A percentile compares a stretch with the other conserved stretches of the same genome.
These are phyloP conservation scores for Drosophila micromelanica DNA, from an alignment of 1,140 invertebrate genomes.

Conservation along the genomic window DNA sequence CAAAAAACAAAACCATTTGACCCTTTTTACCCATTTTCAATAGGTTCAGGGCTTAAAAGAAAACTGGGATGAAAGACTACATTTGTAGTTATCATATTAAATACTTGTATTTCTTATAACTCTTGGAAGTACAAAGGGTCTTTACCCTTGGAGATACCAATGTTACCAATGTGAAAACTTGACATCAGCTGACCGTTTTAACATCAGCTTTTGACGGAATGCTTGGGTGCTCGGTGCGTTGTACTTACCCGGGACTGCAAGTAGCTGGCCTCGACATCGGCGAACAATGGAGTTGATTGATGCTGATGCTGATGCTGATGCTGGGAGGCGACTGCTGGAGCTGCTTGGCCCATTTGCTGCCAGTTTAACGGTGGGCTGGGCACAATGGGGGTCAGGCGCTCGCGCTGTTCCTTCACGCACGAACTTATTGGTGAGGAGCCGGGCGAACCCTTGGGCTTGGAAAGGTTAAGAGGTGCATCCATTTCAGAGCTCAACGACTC, in stretches of 20 bases:
- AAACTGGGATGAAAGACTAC: too few species aligned
- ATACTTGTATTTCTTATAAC: too few species aligned
- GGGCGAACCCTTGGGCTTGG: slow-evolving; percentile 90
- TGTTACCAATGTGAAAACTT: too few species aligned
- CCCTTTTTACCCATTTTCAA: too few species aligned
- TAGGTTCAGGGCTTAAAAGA: too few species aligned
- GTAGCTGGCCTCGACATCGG: slow-evolving; percentile 53
- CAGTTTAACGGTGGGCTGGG: slow-evolving; percentile 81
- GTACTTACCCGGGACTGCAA: slow-evolving; percentile 60
- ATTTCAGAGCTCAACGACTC: slow-evolving; percentile 80
- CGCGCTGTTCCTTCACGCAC: slow-evolving; percentile 36
- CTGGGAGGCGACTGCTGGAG: slow-evolving; percentile 2
- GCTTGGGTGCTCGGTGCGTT: neutral
- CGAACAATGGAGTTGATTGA: slow-evolving; percentile 31
- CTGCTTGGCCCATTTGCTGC: slow-evolving; percentile 41
- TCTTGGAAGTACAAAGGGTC: too few species aligned
- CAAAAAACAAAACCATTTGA: too few species aligned
- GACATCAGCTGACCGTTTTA: too few species aligned
- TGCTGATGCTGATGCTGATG: slow-evolving; percentile 37
- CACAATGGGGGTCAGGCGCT: slow-evolving; percentile 56
- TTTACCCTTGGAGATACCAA: too few species aligned
- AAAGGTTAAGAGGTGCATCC: slow-evolving; percentile 94
- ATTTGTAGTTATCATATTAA: too few species aligned
- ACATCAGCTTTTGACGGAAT: too few species aligned
- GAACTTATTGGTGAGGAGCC: slow-evolving; percentile 61